Evolutionary conservation across 2,113 vertebrate genomes (phyloP).

Genomic region (Paralichthys olivaceus): DNA sequence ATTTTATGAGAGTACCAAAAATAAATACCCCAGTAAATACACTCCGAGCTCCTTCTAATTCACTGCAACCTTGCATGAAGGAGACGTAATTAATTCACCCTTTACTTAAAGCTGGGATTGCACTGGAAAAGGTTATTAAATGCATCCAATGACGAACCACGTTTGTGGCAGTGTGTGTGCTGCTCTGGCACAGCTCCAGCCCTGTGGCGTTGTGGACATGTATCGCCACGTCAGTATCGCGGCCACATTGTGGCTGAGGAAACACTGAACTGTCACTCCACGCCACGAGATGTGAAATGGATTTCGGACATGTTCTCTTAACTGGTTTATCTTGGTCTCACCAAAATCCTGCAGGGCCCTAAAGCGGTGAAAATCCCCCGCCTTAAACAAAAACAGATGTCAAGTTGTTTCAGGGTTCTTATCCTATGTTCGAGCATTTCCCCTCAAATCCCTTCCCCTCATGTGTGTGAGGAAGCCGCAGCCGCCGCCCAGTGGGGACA

Average conservation of each 20-base stretch:
- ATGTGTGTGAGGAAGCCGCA: slow-evolving; percentile 57
- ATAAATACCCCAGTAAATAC: slow-evolving; percentile 70
- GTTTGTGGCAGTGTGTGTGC: neutral
- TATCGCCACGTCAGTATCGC: slow-evolving; percentile 44
- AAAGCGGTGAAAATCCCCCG: slow-evolving; percentile 71
- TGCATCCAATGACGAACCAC: slow-evolving; percentile 13
- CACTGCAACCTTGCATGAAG: slow-evolving; percentile 46
- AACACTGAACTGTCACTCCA: slow-evolving; percentile 64
- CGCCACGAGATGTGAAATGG: slow-evolving; percentile 61
- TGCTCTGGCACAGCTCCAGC: slow-evolving; percentile 37
- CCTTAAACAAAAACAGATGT: slow-evolving; percentile 81
- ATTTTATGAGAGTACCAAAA: slow-evolving; percentile 74
- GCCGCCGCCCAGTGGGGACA: slow-evolving; percentile 71
- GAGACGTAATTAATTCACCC: slow-evolving; percentile 45
- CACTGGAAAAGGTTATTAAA: slow-evolving; percentile 44
- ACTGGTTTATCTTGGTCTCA: slow-evolving; percentile 77
- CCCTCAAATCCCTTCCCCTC: slow-evolving; percentile 62
- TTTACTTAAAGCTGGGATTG: slow-evolving; percentile 28
- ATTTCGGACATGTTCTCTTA: slow-evolving; percentile 78
- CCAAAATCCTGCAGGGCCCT: slow-evolving; percentile 71
- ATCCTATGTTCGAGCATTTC: slow-evolving; percentile 66
- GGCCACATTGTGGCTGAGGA: slow-evolving; percentile 51
- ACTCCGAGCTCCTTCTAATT: slow-evolving; percentile 64
- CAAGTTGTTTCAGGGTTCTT: slow-evolving; percentile 69
- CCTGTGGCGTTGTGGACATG: slow-evolving; percentile 44